phyloP scores from a whole-genome alignment of 2,888 invertebrate species.

The Nephrotoma guestfalica region DNA sequence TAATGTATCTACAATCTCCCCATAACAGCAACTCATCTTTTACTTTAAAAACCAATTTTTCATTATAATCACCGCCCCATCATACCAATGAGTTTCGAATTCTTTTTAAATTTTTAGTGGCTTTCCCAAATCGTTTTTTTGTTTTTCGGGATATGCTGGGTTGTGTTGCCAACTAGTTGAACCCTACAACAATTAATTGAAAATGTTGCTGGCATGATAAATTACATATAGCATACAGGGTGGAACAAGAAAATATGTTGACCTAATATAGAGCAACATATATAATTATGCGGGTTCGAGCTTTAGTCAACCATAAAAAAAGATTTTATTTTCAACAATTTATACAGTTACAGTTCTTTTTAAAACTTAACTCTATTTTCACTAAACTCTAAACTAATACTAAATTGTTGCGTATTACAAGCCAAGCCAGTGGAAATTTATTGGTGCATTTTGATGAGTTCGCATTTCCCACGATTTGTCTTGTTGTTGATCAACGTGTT shows the following conservation, averaged over 20 bases:
- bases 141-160: neutral
- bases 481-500: no score
- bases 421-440: no score
- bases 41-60: no score
- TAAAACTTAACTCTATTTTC: no score
- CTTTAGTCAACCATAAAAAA: no score
- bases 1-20: neutral
- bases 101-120: neutral
- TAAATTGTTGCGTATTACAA: no score
- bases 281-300: no score
- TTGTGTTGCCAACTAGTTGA: neutral
- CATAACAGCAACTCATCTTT: neutral
- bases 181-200: neutral
- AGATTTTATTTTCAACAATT: no score
- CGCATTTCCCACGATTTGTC: no score
- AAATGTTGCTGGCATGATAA: neutral
- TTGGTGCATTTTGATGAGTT: no score
- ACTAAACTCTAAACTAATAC: no score
- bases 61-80: neutral
- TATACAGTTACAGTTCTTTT: no score
- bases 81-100: neutral
- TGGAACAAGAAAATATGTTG: neutral
- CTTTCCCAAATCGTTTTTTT: neutral
- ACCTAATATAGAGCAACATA: neutral
- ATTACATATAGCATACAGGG: neutral